These are phyloP conservation scores for Orchesella cincta DNA, from an alignment of 1,140 invertebrate species.

Conservation along the genomic window DNA sequence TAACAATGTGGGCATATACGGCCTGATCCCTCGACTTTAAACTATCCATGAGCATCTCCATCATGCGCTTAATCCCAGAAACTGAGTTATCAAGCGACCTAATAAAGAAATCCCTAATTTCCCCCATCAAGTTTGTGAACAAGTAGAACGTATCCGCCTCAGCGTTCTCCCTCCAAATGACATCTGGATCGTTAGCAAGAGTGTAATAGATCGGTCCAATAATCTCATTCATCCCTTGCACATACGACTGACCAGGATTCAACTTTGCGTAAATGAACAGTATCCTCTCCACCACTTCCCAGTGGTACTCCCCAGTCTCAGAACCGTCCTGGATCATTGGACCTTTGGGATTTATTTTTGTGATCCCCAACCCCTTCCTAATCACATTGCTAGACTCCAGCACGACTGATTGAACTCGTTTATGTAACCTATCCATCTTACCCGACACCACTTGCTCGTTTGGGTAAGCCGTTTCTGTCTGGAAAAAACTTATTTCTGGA, in stretches of 20 bases:
- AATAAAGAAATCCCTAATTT: conserved; percentile 97
- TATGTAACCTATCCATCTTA: conserved; percentile 77
- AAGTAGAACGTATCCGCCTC: conserved; percentile 98
- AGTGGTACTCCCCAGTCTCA: conserved; percentile 71
- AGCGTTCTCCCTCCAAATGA: conserved; percentile 73
- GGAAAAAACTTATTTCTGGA: conserved; percentile 96
- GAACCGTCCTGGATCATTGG: not conserved
- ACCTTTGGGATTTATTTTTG: conserved; percentile 66
- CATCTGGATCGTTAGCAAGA: conserved; percentile 86
- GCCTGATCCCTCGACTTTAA: conserved; percentile 75
- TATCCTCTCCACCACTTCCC: conserved; percentile 96
- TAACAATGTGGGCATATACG: conserved; percentile 73
- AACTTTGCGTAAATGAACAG: conserved; percentile 96
- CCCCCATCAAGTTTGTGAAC: conserved; percentile 95
- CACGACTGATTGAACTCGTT: conserved; percentile 80
- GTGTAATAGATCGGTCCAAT: conserved; percentile 97
- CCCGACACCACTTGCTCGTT: conserved; percentile 62
- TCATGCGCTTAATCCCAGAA: conserved; percentile 82
- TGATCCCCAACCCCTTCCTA: conserved; percentile 81
- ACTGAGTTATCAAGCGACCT: conserved; percentile 91
- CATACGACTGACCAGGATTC: conserved; percentile 96
- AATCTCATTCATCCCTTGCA: conserved; percentile 99
- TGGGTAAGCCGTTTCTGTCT: conserved; percentile 79
- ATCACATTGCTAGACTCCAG: conserved; percentile 85
- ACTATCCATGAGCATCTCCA: conserved; percentile 73